These are phyloP conservation scores for Hyaena hyaena DNA, from an alignment of 2,113 vertebrate genomes.

Conservation along the genomic window DNA sequence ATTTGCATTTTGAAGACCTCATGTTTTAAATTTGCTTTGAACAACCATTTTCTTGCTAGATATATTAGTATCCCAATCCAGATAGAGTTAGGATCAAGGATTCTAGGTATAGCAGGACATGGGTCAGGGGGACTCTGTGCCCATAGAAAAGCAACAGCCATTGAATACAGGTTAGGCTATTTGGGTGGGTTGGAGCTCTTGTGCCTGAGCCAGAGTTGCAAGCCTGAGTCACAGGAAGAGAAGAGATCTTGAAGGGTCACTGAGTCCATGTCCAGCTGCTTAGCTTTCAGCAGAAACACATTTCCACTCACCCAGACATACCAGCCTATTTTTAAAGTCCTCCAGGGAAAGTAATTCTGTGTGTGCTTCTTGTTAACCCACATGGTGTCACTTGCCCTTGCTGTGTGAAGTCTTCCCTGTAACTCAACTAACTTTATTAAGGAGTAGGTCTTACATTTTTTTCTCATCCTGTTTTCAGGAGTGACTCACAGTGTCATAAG, in stretches of 20 bases:
- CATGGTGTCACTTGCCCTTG: background rate
- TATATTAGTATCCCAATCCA: background rate
- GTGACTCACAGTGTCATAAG: background rate
- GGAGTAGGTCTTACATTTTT: background rate
- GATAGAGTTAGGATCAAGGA: background rate
- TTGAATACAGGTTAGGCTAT: background rate
- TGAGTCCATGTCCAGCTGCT: conserved; percentile 52
- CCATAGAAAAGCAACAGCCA: background rate
- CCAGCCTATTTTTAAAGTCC: conserved; percentile 63
- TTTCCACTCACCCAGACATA: background rate
- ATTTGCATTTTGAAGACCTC: background rate
- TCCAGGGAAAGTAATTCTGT: conserved; percentile 36
- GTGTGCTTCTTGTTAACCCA: background rate
- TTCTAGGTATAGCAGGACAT: background rate
- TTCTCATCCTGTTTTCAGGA: background rate
- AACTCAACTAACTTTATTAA: background rate
- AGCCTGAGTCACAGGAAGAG: background rate
- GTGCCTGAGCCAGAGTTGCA: background rate
- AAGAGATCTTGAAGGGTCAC: conserved; percentile 57
- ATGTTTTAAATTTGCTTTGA: conserved; percentile 18
- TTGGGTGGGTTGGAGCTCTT: background rate
- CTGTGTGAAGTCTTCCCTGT: background rate
- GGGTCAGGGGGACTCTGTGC: background rate
- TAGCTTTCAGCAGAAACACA: conserved; percentile 8
- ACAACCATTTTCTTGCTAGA: background rate